Evolutionary conservation across 2,888 invertebrate genomes (phyloP).

Genomic region (Aporophyla lueneburgensis): DNA sequence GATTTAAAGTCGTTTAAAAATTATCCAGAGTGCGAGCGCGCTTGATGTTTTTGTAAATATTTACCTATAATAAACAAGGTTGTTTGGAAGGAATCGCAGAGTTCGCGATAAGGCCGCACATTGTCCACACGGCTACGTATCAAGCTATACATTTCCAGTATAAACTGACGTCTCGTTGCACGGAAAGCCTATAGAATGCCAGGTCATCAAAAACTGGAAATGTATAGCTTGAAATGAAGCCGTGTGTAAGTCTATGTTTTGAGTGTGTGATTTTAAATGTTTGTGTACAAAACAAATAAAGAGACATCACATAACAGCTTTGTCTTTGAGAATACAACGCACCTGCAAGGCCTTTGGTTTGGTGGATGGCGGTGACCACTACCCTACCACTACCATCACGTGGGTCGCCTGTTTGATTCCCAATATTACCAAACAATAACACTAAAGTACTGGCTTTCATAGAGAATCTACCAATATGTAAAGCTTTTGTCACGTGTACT

Average conservation of each 20-base stretch:
- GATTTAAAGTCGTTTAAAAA: no score
- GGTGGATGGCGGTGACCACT: not conserved
- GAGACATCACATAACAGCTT: no score
- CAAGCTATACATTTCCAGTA: no score
- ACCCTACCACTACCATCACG: no score
- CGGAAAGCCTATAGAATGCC: no score
- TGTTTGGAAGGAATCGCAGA: not conserved
- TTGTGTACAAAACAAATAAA: not conserved
- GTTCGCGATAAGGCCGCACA: not conserved
- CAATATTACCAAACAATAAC: not conserved
- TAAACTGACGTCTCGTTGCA: no score
- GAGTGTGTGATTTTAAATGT: not conserved
- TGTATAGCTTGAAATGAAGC: no score
- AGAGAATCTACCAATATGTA: slow-evolving; percentile 1
- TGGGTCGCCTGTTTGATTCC: not conserved
- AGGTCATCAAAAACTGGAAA: no score
- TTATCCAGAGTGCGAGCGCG: no score
- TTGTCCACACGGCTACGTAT: no score
- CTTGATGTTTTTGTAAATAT: not conserved
- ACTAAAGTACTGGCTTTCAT: not conserved
- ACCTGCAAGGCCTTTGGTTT: no score
- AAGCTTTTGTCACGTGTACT: slow-evolving; percentile 6
- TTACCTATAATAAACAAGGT: not conserved
- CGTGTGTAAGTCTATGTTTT: no score
- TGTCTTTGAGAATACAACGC: not conserved